Evolutionary conservation across 2,113 vertebrate species (phyloP), one percentile per base, ranked within the genome.

Genomic region (Gymnarchus niloticus): DNA sequence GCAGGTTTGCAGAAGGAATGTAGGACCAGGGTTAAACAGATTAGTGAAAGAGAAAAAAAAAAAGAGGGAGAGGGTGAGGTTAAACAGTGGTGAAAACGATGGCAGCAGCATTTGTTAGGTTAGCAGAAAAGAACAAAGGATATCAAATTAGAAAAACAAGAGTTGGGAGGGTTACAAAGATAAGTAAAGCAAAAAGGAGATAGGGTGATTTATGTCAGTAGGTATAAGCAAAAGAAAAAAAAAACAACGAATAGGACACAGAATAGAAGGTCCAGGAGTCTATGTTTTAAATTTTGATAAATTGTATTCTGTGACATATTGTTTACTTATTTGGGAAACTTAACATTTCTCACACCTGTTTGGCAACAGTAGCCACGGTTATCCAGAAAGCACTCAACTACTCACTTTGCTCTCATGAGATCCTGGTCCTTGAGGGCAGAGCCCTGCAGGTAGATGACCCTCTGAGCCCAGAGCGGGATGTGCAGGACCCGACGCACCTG

Each of bases 371-470:
- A 9, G 52, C 52, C 6, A 56, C 52, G 52, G 9, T 56, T 56
- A n/a, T n/a, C n/a, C n/a, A n/a, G n/a, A n/a, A n/a, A n/a, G n/a
- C n/a, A 6, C 25, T 69, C 19, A 2, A 12, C 21, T 28, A 93
- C 95, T 94, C 90, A 96, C 95, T 96, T 96, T 87, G 95, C 95
- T 84, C 95, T 94, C 95, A 96, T 95, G 86, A 96, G 92, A 90
- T 96, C 95, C 84, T 95, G 95, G 89, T 96, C 95, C 90, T 96
- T 96, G 41, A 96, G 93, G 44, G 94, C 95, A 21, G 95, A 96
- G 1, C 95, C 95, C 89, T 96, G 95, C 52, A 96, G 93, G 89
- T 96, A 96, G 86, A 96, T 95, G 89, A 96, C 95, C 84, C 95
- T 93, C 88, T 96, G 95, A 52, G 95, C 95, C 95, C 95, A 96